These are phyloP conservation scores for Pipistrellus pygmaeus DNA, from an alignment of 2,797 vertebrate species.

Conservation along the genomic window DNA sequence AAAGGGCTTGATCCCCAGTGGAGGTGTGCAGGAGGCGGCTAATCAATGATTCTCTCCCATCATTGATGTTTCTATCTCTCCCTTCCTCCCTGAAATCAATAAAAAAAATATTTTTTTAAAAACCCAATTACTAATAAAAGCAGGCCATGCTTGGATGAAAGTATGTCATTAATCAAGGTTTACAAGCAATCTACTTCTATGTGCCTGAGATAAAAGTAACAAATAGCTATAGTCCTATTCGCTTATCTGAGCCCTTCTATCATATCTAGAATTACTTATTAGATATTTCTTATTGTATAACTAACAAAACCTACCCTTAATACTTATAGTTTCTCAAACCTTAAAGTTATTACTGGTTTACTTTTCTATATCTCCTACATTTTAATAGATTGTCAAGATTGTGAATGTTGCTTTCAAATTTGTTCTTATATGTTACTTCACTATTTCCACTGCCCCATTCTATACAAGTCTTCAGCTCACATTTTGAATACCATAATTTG, in stretches of 20 bases:
- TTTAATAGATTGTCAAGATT: slow-evolving; percentile 34
- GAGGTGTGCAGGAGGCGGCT: too few species aligned
- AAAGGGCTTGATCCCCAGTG: too few species aligned
- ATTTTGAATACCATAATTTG: neutral
- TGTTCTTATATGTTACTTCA: neutral
- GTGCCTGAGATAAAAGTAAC: slow-evolving; percentile 40
- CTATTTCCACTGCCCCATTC: neutral
- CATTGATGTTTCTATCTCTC: too few species aligned
- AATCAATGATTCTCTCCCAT: too few species aligned
- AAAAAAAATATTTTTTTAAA: too few species aligned
- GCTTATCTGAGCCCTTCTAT: neutral
- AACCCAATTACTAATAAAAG: neutral
- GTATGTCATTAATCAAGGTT: neutral
- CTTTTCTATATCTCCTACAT: slow-evolving; percentile 20
- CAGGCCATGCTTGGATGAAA: neutral
- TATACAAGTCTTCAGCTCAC: neutral
- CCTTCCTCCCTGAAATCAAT: too few species aligned
- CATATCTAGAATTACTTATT: neutral
- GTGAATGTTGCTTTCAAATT: slow-evolving; percentile 20
- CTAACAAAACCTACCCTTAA: neutral
- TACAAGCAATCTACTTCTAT: slow-evolving; percentile 13
- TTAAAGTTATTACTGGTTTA: slow-evolving; percentile 3
- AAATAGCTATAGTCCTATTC: neutral
- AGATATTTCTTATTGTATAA: slow-evolving; percentile 35
- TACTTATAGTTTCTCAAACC: slow-evolving; percentile 6